Evolutionary conservation across 2,888 invertebrate species (phyloP).

Genomic region (Agrochola lychnidis): DNA sequence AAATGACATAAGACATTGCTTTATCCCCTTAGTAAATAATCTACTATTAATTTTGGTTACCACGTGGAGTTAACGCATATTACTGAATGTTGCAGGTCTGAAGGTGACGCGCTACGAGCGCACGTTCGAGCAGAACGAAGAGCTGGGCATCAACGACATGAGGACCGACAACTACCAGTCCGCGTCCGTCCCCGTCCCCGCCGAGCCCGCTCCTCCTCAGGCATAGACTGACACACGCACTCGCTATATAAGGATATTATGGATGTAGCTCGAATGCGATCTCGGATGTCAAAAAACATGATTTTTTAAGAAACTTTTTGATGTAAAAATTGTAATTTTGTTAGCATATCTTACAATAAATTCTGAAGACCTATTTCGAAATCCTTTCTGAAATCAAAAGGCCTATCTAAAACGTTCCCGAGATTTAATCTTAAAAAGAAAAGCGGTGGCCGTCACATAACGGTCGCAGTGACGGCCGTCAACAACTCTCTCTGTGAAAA

Average conservation of each 20-base stretch:
- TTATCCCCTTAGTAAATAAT: not conserved
- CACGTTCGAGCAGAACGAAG: constrained; percentile 97
- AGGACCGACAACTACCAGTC: constrained; percentile 95
- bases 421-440: not conserved
- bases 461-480: too few species aligned
- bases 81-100: constrained; percentile 85
- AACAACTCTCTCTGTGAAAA: too few species aligned
- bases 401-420: not conserved
- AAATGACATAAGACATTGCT: too few species aligned
- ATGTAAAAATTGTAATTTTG: not conserved
- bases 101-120: constrained; percentile 95
- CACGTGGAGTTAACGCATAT: too few species aligned
- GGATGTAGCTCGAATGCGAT: too few species aligned
- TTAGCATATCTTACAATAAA: not conserved
- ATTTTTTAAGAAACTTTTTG: not conserved
- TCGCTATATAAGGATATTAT: not conserved
- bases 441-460: too few species aligned
- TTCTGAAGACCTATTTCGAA: not conserved
- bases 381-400: not conserved
- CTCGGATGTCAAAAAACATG: not conserved
- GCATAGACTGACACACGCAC: not conserved
- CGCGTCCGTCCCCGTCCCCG: not conserved
- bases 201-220: not conserved
- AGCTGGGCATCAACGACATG: constrained; percentile 98
- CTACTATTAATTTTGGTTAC: not conserved